Conservation (phyloP, 2,113 vertebrate genomes). For the Ciconia stormi region DNA sequence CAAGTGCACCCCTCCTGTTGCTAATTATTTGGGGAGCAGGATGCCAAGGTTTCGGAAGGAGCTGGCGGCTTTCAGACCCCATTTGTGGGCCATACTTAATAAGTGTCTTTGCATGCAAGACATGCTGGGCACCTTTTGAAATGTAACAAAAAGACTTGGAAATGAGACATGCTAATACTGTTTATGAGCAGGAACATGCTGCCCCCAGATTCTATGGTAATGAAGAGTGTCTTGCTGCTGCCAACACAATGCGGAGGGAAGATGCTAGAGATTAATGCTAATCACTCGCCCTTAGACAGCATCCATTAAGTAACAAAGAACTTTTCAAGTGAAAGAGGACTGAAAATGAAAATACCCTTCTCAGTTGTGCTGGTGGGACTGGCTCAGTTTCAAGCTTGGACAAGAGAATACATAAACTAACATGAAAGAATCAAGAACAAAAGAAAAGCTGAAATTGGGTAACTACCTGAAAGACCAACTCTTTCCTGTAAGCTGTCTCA, state of each 20-base stretch:
- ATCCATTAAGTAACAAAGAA: neutral
- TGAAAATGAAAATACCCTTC: neutral
- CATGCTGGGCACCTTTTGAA: neutral
- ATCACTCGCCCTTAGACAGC: neutral
- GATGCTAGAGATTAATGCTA: neutral
- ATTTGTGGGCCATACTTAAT: neutral
- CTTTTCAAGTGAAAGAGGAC: neutral
- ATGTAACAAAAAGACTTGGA: neutral
- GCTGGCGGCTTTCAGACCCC: neutral
- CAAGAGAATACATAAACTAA: neutral
- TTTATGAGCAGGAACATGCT: neutral
- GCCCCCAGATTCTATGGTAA: slow-evolving; percentile 21
- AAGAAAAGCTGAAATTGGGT: neutral
- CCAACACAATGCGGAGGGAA: neutral
- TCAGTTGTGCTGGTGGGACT: neutral
- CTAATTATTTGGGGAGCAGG: neutral
- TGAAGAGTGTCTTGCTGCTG: slow-evolving; percentile 2
- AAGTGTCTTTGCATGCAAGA: neutral
- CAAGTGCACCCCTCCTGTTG: neutral
- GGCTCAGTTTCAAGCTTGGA: neutral
- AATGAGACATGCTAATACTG: slow-evolving; percentile 20
- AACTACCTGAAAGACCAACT: neutral
- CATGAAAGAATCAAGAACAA: neutral
- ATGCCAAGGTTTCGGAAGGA: neutral
- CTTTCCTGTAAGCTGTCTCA: neutral